Evolutionary conservation across 92 coral and sea anemone genomes (phyloP), one percentile per base, ranked within the genome.

Genomic region (Montipora capitata): DNA sequence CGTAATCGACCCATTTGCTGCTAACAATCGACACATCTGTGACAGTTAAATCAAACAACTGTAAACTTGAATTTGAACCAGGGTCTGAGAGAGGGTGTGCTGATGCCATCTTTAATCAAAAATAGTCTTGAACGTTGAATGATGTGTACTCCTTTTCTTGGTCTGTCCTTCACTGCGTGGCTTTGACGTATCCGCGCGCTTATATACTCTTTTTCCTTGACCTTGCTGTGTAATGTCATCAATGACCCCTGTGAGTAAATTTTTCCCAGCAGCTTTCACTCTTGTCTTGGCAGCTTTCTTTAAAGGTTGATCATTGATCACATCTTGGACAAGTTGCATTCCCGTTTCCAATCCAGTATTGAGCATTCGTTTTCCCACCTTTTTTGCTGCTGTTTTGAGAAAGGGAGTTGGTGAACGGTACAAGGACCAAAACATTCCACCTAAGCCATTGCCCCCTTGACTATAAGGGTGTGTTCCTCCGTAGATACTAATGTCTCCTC

Each of bases 341-440:
- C 85, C 76, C 14, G 85, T 80, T 14, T 67, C 75, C n/a, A 66
- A 14, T 20, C 85, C 85, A 3, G 85, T 80, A 7, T 44, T 41
- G 39, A 80, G 76, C 40, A 80, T 43, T 14, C 76, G 85, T 9
- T 82, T 82, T 27, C 35, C 79, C 68, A 6, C 75, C 64, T 63
- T 63, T 74, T 79, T 63, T 3, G 35, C 84, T 16, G 84, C 10
- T 51, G 84, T 42, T 43, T 80, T 80, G 12, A 80, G 76, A 80
- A 80, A 65, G 10, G 85, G 85, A 5, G 75, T 80, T 17, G 75
- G 76, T 80, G 85, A 65, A 11, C 85, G 57, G n/a, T 45, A n/a
- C 12, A 80, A 63, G 1, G 59, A 41, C 66, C 76, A 76, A 80
- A 65, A 80, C 85, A 80, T 41, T 65, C 76, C 85, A 66, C 85